Base-by-base conservation (phyloP, 2,888 invertebrate species). In the Spodoptera littoralis region DNA sequence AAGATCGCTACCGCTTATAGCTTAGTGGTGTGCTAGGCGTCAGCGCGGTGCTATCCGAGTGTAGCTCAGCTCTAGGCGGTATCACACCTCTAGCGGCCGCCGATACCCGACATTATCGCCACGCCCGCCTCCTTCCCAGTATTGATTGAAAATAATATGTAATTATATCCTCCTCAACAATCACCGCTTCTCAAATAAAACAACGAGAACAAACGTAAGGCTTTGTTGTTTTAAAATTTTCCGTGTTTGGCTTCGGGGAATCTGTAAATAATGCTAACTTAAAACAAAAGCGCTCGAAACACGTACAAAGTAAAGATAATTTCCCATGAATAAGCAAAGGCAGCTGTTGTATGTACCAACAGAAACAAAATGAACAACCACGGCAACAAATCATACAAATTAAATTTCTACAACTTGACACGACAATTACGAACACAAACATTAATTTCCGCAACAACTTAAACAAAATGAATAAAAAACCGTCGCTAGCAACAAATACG, bases 51-150 rank as follows among this genome's bases (percentile, higher is more conserved):
- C 43, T n/a, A 54, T 54, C 56, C 56, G 48, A 67, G 56, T 63
- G 50, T 59, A 72, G 66, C 59, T 47, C 63, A 70, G 65, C 86
- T 82, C 70, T 57, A 77, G 88, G 87, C 86, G 80, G 74, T 84
- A 80, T 87, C 84, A 86, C 90, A 89, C 89, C 87, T 88, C 71
- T n/a, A 76, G 68, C 73, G 67, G 58, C 55, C 57, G 45, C 52
- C 60, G 69, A 66, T 73, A 69, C 66, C 70, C 70, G 54, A 68
- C 54, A 76, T 70, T 75, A 80, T 73, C 71, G 69, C 78, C 79
- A 79, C 73, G 77, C 76, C 72, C 77, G 60, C 67, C 70, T 69
- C 66, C 70, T 69, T 64, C 65, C 22, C 49, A 24, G 55, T 75
- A 73, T 51, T 66, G 63, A 76, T 74, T 74, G 72, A 75, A 76